Percentiles rank a stretch among this genome's conserved stretches.
These are phyloP conservation scores for Galerucella nymphaeae DNA, from an alignment of 2,888 invertebrate genomes.

Conservation along the genomic window DNA sequence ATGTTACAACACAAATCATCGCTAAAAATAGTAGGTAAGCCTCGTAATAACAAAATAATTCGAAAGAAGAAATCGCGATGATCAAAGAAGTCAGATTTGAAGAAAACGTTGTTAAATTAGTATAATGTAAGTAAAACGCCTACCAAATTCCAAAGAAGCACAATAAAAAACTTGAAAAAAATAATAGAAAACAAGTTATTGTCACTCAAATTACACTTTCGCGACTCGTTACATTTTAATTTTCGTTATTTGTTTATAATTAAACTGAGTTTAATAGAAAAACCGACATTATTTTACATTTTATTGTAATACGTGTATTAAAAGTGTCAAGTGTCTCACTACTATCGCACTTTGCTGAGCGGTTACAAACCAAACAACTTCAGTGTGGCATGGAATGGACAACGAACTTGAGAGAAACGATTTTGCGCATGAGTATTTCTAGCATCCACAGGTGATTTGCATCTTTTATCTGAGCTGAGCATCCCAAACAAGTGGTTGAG, in stretches of 20 bases:
- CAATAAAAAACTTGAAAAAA: slow-evolving; percentile 38
- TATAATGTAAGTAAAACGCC: slow-evolving; percentile 48
- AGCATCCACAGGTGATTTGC: slow-evolving; percentile 54
- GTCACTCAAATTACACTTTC: slow-evolving; percentile 33
- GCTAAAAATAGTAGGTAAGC: slow-evolving; percentile 53
- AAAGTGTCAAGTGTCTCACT: slow-evolving; percentile 43
- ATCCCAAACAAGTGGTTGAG: slow-evolving; percentile 41
- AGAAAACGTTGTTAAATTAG: slow-evolving; percentile 15
- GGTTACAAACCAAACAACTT: slow-evolving; percentile 35
- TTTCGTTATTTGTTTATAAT: slow-evolving; percentile 28
- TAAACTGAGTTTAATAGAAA: slow-evolving; percentile 36
- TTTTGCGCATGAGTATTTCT: slow-evolving; percentile 47
- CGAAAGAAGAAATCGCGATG: slow-evolving; percentile 29
- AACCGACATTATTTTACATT: slow-evolving; percentile 36
- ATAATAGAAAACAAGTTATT: slow-evolving; percentile 37
- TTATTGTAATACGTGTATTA: slow-evolving; percentile 36
- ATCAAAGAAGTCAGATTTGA: slow-evolving; percentile 5
- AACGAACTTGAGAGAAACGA: slow-evolving; percentile 44
- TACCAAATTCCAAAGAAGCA: slow-evolving; percentile 61
- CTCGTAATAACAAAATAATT: slow-evolving; percentile 38
- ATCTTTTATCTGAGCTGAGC: slow-evolving; percentile 33
- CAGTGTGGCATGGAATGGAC: slow-evolving; percentile 38
- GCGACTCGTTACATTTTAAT: slow-evolving; percentile 31
- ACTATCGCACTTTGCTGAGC: slow-evolving; percentile 39
- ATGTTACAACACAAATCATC: slow-evolving; percentile 49